These are phyloP conservation scores for Automeris io DNA, from an alignment of 2,888 invertebrate genomes.

Conservation along the genomic window DNA sequence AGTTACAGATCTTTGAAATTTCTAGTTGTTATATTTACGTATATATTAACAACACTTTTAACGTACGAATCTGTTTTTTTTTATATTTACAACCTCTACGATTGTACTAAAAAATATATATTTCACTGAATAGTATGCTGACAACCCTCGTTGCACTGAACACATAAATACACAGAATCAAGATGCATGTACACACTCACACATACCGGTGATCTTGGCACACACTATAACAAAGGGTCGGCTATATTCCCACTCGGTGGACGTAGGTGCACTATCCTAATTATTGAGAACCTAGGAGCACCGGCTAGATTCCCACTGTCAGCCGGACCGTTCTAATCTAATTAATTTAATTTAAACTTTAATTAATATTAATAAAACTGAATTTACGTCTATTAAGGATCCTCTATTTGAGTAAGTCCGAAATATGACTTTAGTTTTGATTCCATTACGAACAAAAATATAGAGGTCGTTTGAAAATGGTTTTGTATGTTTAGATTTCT, in stretches of 20 bases:
- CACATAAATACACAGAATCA: conserved; percentile 52
- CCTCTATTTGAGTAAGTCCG: background rate
- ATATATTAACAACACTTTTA: too few species aligned
- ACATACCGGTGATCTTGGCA: conserved; percentile 33
- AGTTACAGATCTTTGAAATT: too few species aligned
- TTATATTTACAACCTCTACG: too few species aligned
- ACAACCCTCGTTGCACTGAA: conserved; percentile 19
- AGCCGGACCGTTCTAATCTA: conserved; percentile 14
- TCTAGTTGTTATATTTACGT: too few species aligned
- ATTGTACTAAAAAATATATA: too few species aligned
- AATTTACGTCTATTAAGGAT: conserved; percentile 5
- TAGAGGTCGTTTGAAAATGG: too few species aligned
- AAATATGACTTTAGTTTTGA: conserved; percentile 1
- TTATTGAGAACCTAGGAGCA: conserved; percentile 62
- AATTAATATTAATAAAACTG: conserved; percentile 6
- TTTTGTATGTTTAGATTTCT: too few species aligned
- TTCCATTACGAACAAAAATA: too few species aligned
- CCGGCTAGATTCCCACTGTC: conserved; percentile 42
- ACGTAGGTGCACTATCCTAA: conserved; percentile 81
- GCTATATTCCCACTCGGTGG: conserved; percentile 71
- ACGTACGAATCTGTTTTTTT: too few species aligned
- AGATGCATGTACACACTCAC: conserved; percentile 43
- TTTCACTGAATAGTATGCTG: background rate
- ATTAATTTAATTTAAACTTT: conserved; percentile 3
- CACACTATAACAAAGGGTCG: conserved; percentile 56